Evolutionary conservation across 2,113 vertebrate genomes (phyloP).

Genomic region (Anguilla japonica): DNA sequence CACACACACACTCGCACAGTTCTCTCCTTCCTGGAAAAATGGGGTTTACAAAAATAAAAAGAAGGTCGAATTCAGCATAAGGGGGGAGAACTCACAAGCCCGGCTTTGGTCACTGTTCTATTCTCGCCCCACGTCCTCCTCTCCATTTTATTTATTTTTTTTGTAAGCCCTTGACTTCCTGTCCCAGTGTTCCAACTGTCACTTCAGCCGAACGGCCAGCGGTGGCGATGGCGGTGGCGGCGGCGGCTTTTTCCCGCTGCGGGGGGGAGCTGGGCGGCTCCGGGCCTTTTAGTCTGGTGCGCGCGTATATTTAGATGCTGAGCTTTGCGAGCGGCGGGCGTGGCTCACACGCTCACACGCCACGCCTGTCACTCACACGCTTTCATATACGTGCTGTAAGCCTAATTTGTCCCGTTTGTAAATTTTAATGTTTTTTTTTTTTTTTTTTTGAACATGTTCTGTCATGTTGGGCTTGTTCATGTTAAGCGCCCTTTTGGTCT

Average conservation of each 20-base stretch:
- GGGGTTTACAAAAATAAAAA: not conserved
- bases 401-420: too few species aligned
- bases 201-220: not conserved
- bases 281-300: not conserved
- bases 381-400: too few species aligned
- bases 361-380: too few species aligned
- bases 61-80: not conserved
- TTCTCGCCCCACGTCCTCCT: not conserved
- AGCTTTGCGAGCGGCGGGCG: too few species aligned
- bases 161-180: not conserved
- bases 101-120: not conserved
- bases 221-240: too few species aligned
- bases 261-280: not conserved
- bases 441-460: not conserved
- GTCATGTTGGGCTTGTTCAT: not conserved
- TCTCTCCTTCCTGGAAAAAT: not conserved
- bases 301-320: not conserved
- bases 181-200: not conserved
- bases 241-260: not conserved
- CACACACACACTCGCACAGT: not conserved
- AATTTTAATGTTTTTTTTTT: not conserved
- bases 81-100: not conserved
- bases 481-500: not conserved
- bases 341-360: too few species aligned
- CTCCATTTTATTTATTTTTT: not conserved